These are phyloP conservation scores for Aethina tumida DNA, from an alignment of 1,140 invertebrate genomes.

Conservation along the genomic window DNA sequence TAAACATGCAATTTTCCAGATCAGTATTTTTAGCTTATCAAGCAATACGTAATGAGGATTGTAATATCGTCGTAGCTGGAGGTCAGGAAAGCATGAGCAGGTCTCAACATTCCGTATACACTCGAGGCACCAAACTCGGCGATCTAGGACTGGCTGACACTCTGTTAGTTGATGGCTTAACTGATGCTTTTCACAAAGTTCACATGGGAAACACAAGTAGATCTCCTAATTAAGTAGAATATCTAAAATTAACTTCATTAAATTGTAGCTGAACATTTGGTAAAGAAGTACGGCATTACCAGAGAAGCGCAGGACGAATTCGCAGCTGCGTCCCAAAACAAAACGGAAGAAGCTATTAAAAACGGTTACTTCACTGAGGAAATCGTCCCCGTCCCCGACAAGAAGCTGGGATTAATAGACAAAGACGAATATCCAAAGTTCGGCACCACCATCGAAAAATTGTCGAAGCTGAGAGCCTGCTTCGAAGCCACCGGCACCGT, in stretches of 20 bases:
- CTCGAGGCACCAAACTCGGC: constrained; percentile 67
- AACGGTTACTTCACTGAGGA: constrained; percentile 60
- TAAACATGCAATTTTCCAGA: constrained; percentile 37
- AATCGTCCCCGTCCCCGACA: constrained; percentile 54
- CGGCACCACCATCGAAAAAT: constrained; percentile 46
- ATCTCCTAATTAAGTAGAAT: no score
- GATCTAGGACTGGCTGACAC: constrained; percentile 55
- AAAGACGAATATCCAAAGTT: constrained; percentile 60
- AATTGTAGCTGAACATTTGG: constrained; percentile 65
- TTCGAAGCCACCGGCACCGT: constrained; percentile 60
- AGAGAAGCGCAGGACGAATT: constrained; percentile 68
- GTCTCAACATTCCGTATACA: constrained; percentile 58
- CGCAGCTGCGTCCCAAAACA: constrained; percentile 63
- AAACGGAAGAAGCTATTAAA: constrained; percentile 52
- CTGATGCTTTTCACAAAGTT: constrained; percentile 65
- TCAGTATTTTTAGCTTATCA: constrained; percentile 59
- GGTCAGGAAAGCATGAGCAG: constrained; percentile 83
- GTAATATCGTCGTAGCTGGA: constrained; percentile 63
- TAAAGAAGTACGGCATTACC: constrained; percentile 55
- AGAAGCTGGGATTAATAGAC: constrained; percentile 43
- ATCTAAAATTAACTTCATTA: constrained; percentile 9
- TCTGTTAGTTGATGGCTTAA: constrained; percentile 68
- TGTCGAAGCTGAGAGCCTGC: constrained; percentile 51
- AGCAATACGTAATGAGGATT: constrained; percentile 60
- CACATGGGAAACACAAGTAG: constrained; percentile 81